A percentile compares a stretch with the other conserved stretches of the same genome.
phyloP scores from a whole-genome alignment of 2,888 invertebrate genomes.

The Leptinotarsa juncta region DNA sequence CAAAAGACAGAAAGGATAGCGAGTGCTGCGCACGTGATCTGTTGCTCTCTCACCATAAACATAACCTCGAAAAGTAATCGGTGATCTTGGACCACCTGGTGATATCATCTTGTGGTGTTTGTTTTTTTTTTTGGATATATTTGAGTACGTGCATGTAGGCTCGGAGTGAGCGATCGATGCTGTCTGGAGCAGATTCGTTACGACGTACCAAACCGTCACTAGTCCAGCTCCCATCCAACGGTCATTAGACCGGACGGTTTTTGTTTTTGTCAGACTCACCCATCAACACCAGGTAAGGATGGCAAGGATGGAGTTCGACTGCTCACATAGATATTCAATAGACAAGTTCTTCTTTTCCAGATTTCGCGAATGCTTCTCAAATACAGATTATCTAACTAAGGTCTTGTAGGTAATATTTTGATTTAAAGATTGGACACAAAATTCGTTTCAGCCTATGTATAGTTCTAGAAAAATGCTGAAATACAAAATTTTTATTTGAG shows the following conservation, averaged over 20 bases:
- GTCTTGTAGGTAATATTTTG: too few relatives aligned
- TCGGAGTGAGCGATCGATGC: constrained; percentile 59
- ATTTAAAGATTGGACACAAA: too few relatives aligned
- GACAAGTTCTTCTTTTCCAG: too few relatives aligned
- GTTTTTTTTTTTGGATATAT: constrained; percentile 35
- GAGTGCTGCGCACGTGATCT: constrained; percentile 43
- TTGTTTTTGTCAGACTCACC: constrained; percentile 44
- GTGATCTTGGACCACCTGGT: constrained; percentile 34
- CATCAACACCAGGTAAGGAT: constrained; percentile 60
- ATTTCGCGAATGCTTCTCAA: too few relatives aligned
- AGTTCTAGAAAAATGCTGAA: too few relatives aligned
- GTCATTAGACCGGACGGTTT: constrained; percentile 44
- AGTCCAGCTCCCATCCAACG: constrained; percentile 52
- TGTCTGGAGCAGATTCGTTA: constrained; percentile 57
- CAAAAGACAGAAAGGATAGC: constrained; percentile 28
- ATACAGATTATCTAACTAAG: too few relatives aligned
- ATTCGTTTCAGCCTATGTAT: too few relatives aligned
- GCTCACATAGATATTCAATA: neutral
- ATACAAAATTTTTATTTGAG: too few relatives aligned
- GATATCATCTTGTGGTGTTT: constrained; percentile 26
- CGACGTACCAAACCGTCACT: constrained; percentile 48
- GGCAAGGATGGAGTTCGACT: neutral
- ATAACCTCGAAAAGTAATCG: constrained; percentile 40
- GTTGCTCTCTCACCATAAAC: constrained; percentile 40
- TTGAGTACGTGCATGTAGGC: constrained; percentile 51